A percentile compares a stretch with the other conserved stretches of the same genome.
Evolutionary conservation across 1,140 invertebrate species (phyloP).

Genomic region (Subanguina moxae): DNA sequence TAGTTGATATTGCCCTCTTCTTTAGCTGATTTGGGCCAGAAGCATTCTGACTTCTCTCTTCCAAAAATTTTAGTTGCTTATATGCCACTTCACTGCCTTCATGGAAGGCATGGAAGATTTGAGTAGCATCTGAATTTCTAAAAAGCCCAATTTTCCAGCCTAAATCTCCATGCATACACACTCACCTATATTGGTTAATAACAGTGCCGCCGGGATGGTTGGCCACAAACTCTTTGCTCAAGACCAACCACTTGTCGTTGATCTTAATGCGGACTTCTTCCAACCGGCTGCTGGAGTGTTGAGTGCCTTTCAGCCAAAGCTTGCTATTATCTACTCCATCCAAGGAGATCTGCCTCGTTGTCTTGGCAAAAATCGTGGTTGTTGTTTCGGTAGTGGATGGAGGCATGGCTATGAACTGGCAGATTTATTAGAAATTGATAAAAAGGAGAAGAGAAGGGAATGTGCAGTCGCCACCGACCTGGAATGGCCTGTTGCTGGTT

Average conservation of each 20-base stretch:
- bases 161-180: conserved; percentile 11
- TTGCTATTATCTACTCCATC: not conserved
- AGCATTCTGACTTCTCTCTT: conserved; percentile 32
- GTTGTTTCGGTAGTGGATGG: not conserved
- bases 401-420: not conserved
- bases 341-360: not conserved
- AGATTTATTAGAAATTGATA: not conserved
- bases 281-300: not conserved
- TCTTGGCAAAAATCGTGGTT: not conserved
- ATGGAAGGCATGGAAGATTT: conserved; percentile 55
- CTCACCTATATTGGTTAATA: conserved; percentile 55
- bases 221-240: conserved; percentile 47
- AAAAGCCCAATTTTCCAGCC: conserved; percentile 12
- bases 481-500: too few relatives aligned
- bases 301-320: not conserved
- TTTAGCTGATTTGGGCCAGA: not conserved
- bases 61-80: conserved; percentile 48
- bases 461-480: too few relatives aligned
- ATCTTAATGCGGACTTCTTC: conserved; percentile 44
- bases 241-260: conserved; percentile 51
- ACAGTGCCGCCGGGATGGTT: conserved; percentile 55
- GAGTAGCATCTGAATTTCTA: conserved; percentile 57
- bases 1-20: conserved; percentile 21
- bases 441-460: too few relatives aligned
- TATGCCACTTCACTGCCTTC: conserved; percentile 42